Percentiles rank a stretch among this genome's conserved stretches.
phyloP scores from a whole-genome alignment of 2,888 invertebrate genomes.

The Zonitis immaculata region DNA sequence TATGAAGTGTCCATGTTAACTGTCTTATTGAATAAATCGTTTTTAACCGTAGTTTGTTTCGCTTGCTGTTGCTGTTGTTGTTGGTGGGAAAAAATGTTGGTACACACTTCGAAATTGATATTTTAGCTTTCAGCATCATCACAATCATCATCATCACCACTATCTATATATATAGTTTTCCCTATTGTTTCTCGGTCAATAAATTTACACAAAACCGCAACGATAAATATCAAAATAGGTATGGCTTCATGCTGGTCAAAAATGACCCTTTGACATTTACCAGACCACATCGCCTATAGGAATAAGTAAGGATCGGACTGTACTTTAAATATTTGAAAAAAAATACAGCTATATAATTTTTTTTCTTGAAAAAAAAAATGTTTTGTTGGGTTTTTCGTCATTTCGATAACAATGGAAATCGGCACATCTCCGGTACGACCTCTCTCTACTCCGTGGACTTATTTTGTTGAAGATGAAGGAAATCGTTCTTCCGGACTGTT shows the following conservation, averaged over 20 bases:
- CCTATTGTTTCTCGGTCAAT: constrained; percentile 17
- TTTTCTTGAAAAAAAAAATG: no score
- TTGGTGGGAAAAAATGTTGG: no score
- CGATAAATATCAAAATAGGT: constrained; percentile 34
- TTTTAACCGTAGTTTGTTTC: not conserved
- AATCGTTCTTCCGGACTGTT: constrained; percentile 42
- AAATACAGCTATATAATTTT: no score
- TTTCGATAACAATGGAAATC: not conserved
- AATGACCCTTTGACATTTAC: constrained; percentile 40
- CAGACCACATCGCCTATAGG: constrained; percentile 22
- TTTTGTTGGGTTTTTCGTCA: no score
- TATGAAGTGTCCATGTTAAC: constrained; percentile 6
- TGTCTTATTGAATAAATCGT: constrained; percentile 2
- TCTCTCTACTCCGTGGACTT: not conserved
- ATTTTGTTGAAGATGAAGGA: constrained; percentile 24
- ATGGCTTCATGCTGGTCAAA: constrained; percentile 32
- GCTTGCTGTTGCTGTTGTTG: no score
- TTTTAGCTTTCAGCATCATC: not conserved
- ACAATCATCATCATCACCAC: not conserved
- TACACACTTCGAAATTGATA: no score
- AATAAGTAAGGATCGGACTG: not conserved
- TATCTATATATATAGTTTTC: no score
- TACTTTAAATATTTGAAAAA: no score
- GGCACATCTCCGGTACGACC: constrained; percentile 5
- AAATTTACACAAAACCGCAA: constrained; percentile 28